Evolutionary conservation across 2,888 invertebrate genomes (phyloP).

Genomic region (Anaspis maculata): DNA sequence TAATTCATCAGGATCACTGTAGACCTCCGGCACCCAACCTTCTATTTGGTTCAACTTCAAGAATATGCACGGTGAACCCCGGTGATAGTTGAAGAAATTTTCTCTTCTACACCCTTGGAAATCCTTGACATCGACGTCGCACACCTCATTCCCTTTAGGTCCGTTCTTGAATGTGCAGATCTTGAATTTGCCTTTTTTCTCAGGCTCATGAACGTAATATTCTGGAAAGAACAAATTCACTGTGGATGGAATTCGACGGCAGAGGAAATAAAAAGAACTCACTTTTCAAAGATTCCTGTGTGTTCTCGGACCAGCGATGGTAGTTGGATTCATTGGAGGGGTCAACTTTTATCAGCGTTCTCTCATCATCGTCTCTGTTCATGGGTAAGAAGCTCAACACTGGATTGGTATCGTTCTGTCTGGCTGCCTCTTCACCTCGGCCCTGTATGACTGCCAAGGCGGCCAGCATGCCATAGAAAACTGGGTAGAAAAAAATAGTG

Average conservation of each 20-base stretch:
- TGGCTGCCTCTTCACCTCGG: conserved; percentile 87
- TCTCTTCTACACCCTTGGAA: conserved; percentile 77
- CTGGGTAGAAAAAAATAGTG: conserved; percentile 95
- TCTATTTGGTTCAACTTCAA: conserved; percentile 94
- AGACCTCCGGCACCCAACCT: conserved; percentile 80
- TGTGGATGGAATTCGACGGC: no score
- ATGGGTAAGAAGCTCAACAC: conserved; percentile 93
- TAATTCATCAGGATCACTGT: conserved; percentile 59
- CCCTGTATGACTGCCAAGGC: conserved; percentile 91
- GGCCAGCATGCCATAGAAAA: conserved; percentile 86
- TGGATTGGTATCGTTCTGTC: conserved; percentile 89
- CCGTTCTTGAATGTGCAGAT: conserved; percentile 35
- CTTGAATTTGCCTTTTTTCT: no score
- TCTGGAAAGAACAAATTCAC: no score
- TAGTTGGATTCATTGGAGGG: conserved; percentile 70
- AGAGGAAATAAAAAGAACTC: no score
- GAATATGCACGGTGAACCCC: conserved; percentile 88
- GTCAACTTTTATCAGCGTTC: conserved; percentile 92
- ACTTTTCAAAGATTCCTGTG: no score
- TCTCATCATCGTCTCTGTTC: conserved; percentile 80
- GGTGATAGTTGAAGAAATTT: conserved; percentile 83
- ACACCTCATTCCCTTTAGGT: conserved; percentile 56
- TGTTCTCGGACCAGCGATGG: conserved; percentile 72
- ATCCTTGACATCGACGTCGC: conserved; percentile 74
- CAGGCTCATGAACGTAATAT: no score